These are phyloP conservation scores for Metallyticus violacea DNA, from an alignment of 2,888 invertebrate species.

Conservation along the genomic window DNA sequence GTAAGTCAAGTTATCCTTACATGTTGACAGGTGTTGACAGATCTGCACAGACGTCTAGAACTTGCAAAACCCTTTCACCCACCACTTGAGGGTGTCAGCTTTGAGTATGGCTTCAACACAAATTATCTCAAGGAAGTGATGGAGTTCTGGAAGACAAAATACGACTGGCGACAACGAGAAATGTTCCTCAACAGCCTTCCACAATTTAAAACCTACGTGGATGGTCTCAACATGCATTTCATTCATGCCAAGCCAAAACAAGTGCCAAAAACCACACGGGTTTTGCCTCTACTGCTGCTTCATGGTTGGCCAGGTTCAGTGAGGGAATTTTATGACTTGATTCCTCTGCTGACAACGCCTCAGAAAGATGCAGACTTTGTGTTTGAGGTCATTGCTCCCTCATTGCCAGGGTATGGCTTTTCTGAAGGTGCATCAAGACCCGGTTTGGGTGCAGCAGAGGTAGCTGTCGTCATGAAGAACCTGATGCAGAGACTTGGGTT, in stretches of 20 bases:
- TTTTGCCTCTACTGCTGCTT: conserved; percentile 66
- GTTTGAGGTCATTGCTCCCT: conserved; percentile 67
- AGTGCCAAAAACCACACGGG: conserved; percentile 46
- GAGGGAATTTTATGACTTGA: conserved; percentile 73
- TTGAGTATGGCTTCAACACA: conserved; percentile 79
- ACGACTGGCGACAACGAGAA: conserved; percentile 70
- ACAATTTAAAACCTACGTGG: conserved; percentile 71
- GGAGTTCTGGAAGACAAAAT: conserved; percentile 75
- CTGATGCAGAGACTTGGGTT: conserved; percentile 69
- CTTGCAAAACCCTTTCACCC: conserved; percentile 39
- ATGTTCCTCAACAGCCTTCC: conserved; percentile 67
- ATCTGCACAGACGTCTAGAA: conserved; percentile 59
- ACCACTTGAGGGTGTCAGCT: conserved; percentile 68
- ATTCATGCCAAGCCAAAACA: conserved; percentile 63
- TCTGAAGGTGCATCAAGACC: conserved; percentile 49
- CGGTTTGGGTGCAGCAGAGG: conserved; percentile 45
- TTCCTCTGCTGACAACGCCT: conserved; percentile 61
- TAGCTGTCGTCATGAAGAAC: conserved; percentile 59
- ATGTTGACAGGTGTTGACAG: conserved; percentile 54
- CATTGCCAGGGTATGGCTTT: conserved; percentile 68
- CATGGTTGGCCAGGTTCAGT: conserved; percentile 89
- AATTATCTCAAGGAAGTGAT: conserved; percentile 63
- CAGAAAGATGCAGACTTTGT: conserved; percentile 55
- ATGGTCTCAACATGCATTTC: conserved; percentile 69
- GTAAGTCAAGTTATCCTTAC: too few species aligned